Conservation (phyloP, 64 coral and sea anemone species). For the Dendrophyllia cribrosa region DNA sequence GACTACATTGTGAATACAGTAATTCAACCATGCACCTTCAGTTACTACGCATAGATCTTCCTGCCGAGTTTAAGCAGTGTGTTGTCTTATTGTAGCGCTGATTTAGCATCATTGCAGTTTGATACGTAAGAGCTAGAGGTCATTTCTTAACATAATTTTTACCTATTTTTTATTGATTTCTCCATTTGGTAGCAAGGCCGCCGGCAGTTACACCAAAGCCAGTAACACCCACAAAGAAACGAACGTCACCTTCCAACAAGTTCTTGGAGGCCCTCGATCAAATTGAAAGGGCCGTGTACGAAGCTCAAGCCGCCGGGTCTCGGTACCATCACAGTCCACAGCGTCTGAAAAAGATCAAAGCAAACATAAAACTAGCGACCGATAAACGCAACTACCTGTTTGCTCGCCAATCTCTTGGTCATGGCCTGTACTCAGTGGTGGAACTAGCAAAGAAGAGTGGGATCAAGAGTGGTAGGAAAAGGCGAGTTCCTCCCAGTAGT, state of each 20-base stretch:
- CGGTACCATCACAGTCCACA: constrained; percentile 18
- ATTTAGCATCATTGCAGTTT: too few relatives aligned
- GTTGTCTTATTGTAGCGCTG: too few relatives aligned
- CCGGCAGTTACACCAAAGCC: too few relatives aligned
- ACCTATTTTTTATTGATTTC: too few relatives aligned
- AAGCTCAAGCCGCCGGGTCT: constrained; percentile 32
- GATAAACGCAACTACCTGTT: constrained; percentile 58
- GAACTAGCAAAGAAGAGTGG: constrained; percentile 2
- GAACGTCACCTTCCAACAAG: constrained; percentile 72
- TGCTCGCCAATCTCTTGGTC: constrained; percentile 60
- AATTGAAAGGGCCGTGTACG: constrained; percentile 67
- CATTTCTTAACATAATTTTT: too few relatives aligned
- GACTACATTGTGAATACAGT: too few relatives aligned
- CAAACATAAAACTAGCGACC: constrained; percentile 65
- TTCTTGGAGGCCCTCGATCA: constrained; percentile 71
- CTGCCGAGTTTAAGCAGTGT: too few relatives aligned
- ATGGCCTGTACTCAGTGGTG: constrained; percentile 43
- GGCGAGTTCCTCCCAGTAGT: not conserved
- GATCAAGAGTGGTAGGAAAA: constrained; percentile 21
- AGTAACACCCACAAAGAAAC: not conserved
- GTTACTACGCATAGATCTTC: too few relatives aligned
- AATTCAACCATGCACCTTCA: too few relatives aligned
- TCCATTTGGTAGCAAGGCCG: too few relatives aligned
- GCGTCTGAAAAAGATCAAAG: constrained; percentile 32
- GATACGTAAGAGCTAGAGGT: too few relatives aligned